Percentiles rank a stretch among this genome's conserved stretches.
Evolutionary conservation across 2,888 invertebrate species (phyloP).

Genomic region (Drosophila borborema): DNA sequence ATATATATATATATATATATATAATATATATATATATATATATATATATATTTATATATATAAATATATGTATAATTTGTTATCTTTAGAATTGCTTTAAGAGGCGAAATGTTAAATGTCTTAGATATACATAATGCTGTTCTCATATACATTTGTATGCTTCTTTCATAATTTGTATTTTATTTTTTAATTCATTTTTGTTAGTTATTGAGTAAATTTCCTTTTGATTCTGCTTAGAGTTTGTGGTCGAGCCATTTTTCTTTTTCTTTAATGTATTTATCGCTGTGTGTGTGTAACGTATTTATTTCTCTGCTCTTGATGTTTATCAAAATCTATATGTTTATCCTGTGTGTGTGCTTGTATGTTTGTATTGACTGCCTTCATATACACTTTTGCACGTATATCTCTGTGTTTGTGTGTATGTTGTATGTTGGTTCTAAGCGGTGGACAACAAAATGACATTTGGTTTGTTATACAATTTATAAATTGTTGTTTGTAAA

Average conservation of each 20-base stretch:
- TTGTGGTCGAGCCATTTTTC: slow-evolving; percentile 21
- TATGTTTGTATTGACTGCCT: background rate
- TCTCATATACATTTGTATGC: slow-evolving; percentile 56
- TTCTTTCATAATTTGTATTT: slow-evolving; percentile 28
- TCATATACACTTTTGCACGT: background rate
- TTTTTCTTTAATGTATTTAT: background rate
- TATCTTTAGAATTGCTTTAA: slow-evolving; percentile 83
- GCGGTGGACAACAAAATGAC: slow-evolving; percentile 59
- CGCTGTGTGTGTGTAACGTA: slow-evolving; percentile 6
- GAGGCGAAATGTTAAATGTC: slow-evolving; percentile 81
- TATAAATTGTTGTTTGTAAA: slow-evolving; percentile 29
- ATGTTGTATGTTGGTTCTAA: slow-evolving; percentile 21
- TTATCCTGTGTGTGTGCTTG: background rate
- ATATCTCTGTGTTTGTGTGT: background rate
- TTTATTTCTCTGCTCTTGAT: slow-evolving; percentile 50
- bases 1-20: slow-evolving; percentile 43
- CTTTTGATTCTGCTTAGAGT: slow-evolving; percentile 48
- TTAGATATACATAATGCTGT: slow-evolving; percentile 63
- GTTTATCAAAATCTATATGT: slow-evolving; percentile 70
- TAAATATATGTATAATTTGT: slow-evolving; percentile 54
- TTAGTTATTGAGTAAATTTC: slow-evolving; percentile 37
- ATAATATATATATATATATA: slow-evolving; percentile 41
- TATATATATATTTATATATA: slow-evolving; percentile 38
- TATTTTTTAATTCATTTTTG: slow-evolving; percentile 8
- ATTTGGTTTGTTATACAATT: slow-evolving; percentile 30